phyloP scores from a whole-genome alignment of 1,140 invertebrate species.

The Harpegnathos saltator region DNA sequence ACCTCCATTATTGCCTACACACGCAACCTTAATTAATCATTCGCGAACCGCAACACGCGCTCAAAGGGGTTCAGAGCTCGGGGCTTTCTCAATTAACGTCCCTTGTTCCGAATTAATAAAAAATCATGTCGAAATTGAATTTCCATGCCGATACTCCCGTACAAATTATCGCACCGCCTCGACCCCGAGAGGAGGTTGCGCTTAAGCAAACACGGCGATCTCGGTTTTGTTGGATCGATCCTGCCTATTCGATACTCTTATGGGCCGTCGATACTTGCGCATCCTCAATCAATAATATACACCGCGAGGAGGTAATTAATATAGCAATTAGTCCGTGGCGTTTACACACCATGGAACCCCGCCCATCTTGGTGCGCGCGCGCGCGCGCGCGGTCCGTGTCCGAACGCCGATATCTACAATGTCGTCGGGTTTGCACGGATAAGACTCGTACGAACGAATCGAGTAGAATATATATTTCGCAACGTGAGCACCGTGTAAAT shows the following conservation, averaged over 20 bases:
- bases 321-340: slow-evolving; percentile 78
- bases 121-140: slow-evolving; percentile 48
- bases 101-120: slow-evolving; percentile 56
- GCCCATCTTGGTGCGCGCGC: slow-evolving; percentile 70
- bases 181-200: slow-evolving; percentile 25
- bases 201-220: slow-evolving; percentile 36
- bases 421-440: no score
- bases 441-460: background rate
- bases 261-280: slow-evolving; percentile 4
- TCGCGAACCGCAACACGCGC: slow-evolving; percentile 13
- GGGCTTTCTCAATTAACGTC: slow-evolving; percentile 50
- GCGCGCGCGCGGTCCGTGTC: no score
- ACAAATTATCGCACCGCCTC: slow-evolving; percentile 43
- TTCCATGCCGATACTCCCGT: slow-evolving; percentile 11
- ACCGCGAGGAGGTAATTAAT: slow-evolving; percentile 78
- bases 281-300: slow-evolving; percentile 71
- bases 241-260: slow-evolving; percentile 30
- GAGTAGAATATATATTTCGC: slow-evolving; percentile 13
- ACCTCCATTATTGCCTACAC: slow-evolving; percentile 53
- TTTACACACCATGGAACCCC: slow-evolving; percentile 73
- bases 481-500: background rate
- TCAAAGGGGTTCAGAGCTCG: background rate
- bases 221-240: slow-evolving; percentile 19
- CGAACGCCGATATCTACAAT: background rate
- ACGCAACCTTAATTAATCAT: slow-evolving; percentile 59